phyloP scores from a whole-genome alignment of 2,888 invertebrate species.

The Alloplasta piceator region DNA sequence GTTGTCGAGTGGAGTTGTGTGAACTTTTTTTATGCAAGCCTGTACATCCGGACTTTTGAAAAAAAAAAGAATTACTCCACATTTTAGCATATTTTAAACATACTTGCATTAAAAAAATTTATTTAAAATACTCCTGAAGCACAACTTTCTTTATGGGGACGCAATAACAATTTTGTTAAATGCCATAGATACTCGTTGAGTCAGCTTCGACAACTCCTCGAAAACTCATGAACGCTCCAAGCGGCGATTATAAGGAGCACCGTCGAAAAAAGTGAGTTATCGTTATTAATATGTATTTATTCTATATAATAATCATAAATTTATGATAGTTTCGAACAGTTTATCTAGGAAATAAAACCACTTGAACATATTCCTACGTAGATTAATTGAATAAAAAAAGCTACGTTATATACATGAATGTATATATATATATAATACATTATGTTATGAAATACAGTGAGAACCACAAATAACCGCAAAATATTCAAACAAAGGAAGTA shows the following conservation, averaged over 20 bases:
- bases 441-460: constrained; percentile 28
- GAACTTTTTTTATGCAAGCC: too few species aligned
- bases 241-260: constrained; percentile 2
- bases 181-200: constrained; percentile 53
- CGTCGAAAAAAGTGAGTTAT: constrained; percentile 13
- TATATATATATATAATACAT: constrained; percentile 38
- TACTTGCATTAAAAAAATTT: too few species aligned
- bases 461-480: constrained; percentile 23
- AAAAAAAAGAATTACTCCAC: too few species aligned
- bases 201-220: constrained; percentile 42
- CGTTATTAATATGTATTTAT: constrained; percentile 44
- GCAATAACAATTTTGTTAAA: too few species aligned
- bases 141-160: too few species aligned
- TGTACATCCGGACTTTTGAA: too few species aligned
- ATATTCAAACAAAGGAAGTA: background rate
- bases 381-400: constrained; percentile 39
- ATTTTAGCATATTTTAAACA: too few species aligned
- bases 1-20: too few species aligned
- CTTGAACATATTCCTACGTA: constrained; percentile 31
- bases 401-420: constrained; percentile 41
- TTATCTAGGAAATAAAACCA: constrained; percentile 44
- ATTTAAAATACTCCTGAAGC: too few species aligned
- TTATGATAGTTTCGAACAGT: constrained; percentile 56
- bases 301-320: constrained; percentile 57
- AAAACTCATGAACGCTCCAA: constrained; percentile 18